Percentiles rank a stretch among this genome's conserved stretches.
phyloP scores from a whole-genome alignment of 2,113 vertebrate species.

The Macrotis lagotis region DNA sequence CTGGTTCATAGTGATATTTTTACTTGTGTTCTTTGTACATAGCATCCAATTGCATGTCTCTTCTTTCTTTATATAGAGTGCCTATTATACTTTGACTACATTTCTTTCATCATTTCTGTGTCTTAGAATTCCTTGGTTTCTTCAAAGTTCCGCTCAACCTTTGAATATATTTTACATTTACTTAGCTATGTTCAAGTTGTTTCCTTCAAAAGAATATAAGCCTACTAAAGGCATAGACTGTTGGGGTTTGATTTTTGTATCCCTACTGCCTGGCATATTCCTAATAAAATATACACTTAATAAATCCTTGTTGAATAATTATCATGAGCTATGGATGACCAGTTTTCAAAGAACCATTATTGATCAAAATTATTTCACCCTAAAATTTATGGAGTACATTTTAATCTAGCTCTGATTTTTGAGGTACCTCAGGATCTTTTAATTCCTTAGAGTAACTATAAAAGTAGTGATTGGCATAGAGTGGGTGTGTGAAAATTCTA shows the following conservation, averaged over 20 bases:
- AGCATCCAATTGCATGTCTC: not conserved
- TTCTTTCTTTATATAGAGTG: not conserved
- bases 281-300: not conserved
- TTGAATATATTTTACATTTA: not conserved
- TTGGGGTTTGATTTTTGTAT: not conserved
- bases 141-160: not conserved
- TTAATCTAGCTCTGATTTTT: slow-evolving; percentile 18
- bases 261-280: not conserved
- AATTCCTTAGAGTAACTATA: not conserved
- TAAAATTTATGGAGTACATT: slow-evolving; percentile 25
- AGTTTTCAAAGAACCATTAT: not conserved
- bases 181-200: not conserved
- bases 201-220: not conserved
- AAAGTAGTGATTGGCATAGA: slow-evolving; percentile 6
- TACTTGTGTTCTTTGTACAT: not conserved
- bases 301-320: not conserved
- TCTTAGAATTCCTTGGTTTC: not conserved
- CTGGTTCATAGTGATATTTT: not conserved
- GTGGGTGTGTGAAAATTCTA: slow-evolving; percentile 35
- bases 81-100: not conserved
- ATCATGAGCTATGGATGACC: not conserved
- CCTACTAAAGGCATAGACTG: not conserved
- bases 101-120: not conserved
- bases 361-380: not conserved
- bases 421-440: not conserved